Conservation (phyloP, 2,113 vertebrate genomes). For the Brevimyrus niger region DNA sequence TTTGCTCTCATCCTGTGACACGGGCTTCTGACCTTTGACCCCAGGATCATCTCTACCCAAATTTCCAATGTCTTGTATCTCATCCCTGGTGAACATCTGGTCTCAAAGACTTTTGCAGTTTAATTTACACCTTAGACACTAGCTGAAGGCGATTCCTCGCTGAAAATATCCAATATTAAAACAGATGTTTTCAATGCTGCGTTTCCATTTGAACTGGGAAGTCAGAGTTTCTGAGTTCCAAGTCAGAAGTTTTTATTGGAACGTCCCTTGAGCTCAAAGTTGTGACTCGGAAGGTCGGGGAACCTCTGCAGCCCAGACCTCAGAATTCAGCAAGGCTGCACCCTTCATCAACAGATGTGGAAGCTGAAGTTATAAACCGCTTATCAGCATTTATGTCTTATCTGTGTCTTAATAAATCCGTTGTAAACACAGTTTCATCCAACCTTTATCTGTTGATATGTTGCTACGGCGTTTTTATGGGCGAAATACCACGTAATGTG, state of each 20-base stretch:
- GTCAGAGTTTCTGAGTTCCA: background rate
- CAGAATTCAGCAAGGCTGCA: background rate
- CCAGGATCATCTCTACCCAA: background rate
- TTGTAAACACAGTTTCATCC: too few species aligned
- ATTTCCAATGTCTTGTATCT: background rate
- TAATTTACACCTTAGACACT: background rate
- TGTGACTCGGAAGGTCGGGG: background rate
- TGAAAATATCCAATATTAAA: background rate
- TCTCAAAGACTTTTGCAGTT: background rate
- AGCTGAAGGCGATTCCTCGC: background rate
- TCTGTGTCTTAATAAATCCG: too few species aligned
- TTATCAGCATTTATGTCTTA: too few species aligned
- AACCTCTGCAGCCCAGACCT: background rate
- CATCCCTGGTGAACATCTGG: background rate
- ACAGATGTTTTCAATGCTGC: background rate
- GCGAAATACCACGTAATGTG: too few species aligned
- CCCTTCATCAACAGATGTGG: background rate
- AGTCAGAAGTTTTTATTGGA: background rate
- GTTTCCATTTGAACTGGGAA: background rate
- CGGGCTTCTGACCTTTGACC: background rate
- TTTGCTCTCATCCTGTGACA: background rate
- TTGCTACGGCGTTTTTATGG: too few species aligned
- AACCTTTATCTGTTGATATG: too few species aligned
- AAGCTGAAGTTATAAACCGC: background rate
- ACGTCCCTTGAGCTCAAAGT: background rate